Conservation (phyloP, 2,888 invertebrate genomes). For the Hydrotaea cyrtoneurina region DNA sequence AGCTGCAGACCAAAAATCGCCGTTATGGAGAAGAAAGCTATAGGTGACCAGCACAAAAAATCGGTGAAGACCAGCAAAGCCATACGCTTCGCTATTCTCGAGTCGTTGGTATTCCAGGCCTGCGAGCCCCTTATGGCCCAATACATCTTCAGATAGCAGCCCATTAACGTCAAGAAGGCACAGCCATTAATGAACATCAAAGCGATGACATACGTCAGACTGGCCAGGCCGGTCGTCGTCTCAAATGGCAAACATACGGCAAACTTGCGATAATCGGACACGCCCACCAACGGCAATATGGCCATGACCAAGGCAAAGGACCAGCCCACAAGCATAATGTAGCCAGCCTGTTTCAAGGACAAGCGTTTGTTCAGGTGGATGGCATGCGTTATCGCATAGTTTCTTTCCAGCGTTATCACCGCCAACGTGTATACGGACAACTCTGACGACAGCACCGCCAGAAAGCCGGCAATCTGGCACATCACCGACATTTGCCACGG, state of each 20-base stretch:
- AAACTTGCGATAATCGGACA: conserved; percentile 97
- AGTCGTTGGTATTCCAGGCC: conserved; percentile 98
- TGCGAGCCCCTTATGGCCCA: conserved; percentile 98
- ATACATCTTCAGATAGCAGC: conserved; percentile 98
- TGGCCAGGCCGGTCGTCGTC: conserved; percentile 88
- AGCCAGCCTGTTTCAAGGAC: conserved; percentile 94
- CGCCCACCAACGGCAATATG: conserved; percentile 91
- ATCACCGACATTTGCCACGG: conserved; percentile 98
- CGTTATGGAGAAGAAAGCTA: conserved; percentile 96
- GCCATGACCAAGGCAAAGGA: conserved; percentile 93
- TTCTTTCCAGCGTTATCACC: conserved; percentile 96
- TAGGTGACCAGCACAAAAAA: conserved; percentile 98
- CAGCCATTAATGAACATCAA: conserved; percentile 95
- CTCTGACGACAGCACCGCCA: conserved; percentile 96
- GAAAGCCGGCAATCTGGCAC: conserved; percentile 96
- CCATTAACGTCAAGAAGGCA: conserved; percentile 96
- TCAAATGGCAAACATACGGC: conserved; percentile 98
- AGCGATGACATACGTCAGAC: conserved; percentile 93
- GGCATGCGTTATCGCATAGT: conserved; percentile 98
- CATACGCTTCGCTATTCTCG: conserved; percentile 97
- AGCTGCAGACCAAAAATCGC: conserved; percentile 95
- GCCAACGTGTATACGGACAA: conserved; percentile 97
- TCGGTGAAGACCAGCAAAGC: conserved; percentile 98
- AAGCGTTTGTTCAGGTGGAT: conserved; percentile 97
- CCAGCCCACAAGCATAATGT: conserved; percentile 97